A percentile compares a stretch with the other conserved stretches of the same genome.
phyloP scores from a whole-genome alignment of 2,888 invertebrate species.

The Heliconius sara region DNA sequence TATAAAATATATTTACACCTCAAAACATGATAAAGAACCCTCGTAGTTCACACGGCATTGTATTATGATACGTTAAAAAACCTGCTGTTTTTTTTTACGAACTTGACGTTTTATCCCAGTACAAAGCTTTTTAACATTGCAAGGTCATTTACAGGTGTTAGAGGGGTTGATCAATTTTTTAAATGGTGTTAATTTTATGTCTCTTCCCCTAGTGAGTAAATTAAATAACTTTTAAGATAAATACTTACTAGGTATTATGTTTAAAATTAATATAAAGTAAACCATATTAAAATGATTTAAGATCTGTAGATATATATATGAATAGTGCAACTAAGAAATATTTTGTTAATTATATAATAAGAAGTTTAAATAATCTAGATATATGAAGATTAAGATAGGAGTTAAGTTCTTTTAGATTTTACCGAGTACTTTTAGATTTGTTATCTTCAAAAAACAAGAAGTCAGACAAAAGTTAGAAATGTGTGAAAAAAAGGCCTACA shows the following conservation, averaged over 20 bases:
- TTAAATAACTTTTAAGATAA: neutral
- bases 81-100: slow-evolving; percentile 72
- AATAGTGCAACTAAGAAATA: neutral
- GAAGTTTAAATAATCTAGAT: neutral
- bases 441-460: neutral
- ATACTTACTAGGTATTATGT: neutral
- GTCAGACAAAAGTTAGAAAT: slow-evolving; percentile 5
- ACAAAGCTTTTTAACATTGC: slow-evolving; percentile 31
- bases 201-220: neutral
- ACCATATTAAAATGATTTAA: neutral
- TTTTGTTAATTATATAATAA: neutral
- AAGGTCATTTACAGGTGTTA: slow-evolving; percentile 28
- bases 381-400: neutral
- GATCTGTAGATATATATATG: no score
- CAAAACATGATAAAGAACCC: slow-evolving; percentile 66
- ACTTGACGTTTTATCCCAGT: slow-evolving; percentile 59
- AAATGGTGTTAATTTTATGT: no score
- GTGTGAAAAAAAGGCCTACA: neutral
- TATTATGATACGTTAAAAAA: slow-evolving; percentile 65
- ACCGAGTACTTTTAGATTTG: neutral
- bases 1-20: slow-evolving; percentile 50
- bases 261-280: neutral
- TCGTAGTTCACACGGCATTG: slow-evolving; percentile 56
- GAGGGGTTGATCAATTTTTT: neutral
- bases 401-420: no score